Conservation (phyloP, 2,113 vertebrate species). For the Gambusia holbrooki region DNA sequence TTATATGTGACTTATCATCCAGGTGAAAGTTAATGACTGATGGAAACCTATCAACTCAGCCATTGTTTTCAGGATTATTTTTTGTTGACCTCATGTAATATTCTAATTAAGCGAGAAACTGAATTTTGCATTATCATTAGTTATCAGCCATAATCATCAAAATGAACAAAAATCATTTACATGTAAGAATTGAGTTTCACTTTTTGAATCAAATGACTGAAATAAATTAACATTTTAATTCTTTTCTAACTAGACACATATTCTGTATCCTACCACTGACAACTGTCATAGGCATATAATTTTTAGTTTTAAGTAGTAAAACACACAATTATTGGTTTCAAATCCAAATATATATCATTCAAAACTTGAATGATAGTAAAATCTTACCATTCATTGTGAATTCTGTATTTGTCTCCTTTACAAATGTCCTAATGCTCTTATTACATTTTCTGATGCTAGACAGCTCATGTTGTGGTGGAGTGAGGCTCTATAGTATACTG, state of each 20-base stretch:
- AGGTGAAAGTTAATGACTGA: background rate
- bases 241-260: background rate
- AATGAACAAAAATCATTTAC: no score
- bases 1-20: background rate
- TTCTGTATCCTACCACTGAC: no score
- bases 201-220: no score
- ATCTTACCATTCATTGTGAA: background rate
- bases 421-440: background rate
- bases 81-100: background rate
- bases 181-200: no score
- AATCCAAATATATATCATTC: no score
- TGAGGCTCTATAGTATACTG: conserved; percentile 4
- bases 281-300: no score
- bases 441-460: conserved; percentile 13
- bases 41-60: background rate
- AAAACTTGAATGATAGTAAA: background rate
- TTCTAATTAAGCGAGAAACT: background rate
- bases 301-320: no score
- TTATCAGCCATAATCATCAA: no score
- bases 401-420: background rate
- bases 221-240: background rate
- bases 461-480: conserved; percentile 38
- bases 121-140: background rate
- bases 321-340: no score
- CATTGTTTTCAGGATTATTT: background rate